Evolutionary conservation across 2,113 vertebrate species (phyloP).

Genomic region (Saccopteryx leptura): DNA sequence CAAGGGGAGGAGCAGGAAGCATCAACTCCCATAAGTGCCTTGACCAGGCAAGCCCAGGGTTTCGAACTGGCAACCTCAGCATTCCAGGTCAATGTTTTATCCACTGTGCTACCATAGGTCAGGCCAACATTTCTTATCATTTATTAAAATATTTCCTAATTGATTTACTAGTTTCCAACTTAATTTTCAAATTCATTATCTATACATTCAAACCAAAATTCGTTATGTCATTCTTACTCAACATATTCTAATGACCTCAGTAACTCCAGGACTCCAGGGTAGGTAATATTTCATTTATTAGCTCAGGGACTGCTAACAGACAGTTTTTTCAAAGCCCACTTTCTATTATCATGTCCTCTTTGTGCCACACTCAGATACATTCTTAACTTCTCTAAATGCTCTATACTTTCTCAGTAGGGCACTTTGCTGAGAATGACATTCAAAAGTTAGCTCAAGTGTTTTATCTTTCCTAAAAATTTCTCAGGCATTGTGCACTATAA

Average conservation of each 20-base stretch:
- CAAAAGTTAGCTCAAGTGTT: neutral
- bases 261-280: neutral
- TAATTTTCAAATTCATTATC: neutral
- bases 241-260: conserved; percentile 2
- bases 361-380: neutral
- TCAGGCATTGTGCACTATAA: neutral
- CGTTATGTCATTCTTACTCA: neutral
- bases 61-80: no score
- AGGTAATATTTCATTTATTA: conserved; percentile 7
- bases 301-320: neutral
- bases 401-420: neutral
- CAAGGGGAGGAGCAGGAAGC: no score
- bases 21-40: no score
- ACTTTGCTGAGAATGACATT: neutral
- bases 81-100: no score
- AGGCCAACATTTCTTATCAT: neutral
- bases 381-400: neutral
- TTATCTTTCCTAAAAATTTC: conserved; percentile 26
- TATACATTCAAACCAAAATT: neutral
- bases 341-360: neutral
- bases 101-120: no score
- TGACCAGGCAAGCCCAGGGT: no score
- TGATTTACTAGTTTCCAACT: neutral
- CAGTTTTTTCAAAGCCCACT: neutral
- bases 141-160: conserved; percentile 16